A percentile compares a stretch with the other conserved stretches of the same genome.
phyloP scores from a whole-genome alignment of 2,888 invertebrate species.

The Meta bourneti region DNA sequence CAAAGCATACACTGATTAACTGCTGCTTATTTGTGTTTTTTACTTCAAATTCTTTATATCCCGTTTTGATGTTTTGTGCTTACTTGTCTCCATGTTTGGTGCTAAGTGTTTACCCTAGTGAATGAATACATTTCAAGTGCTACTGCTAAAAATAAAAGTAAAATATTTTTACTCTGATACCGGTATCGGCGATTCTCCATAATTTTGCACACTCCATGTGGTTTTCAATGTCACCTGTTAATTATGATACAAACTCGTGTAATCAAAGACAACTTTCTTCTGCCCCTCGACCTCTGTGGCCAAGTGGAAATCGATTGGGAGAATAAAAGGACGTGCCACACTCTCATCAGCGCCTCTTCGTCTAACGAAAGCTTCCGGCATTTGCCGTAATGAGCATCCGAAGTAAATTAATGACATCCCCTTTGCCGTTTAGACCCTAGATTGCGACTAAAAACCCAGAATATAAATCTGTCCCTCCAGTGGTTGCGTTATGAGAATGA shows the following conservation, averaged over 20 bases:
- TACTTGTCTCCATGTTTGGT: background rate
- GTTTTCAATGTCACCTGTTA: background rate
- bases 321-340: background rate
- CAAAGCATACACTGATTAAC: too few species aligned
- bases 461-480: background rate
- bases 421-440: too few species aligned
- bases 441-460: background rate
- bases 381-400: background rate
- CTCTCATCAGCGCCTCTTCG: conserved; percentile 18
- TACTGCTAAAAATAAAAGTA: background rate
- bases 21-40: too few species aligned
- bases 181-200: too few species aligned
- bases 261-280: background rate
- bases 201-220: too few species aligned
- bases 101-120: too few species aligned
- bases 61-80: too few species aligned
- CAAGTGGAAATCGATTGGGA: conserved; percentile 10
- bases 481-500: background rate
- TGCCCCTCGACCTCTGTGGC: background rate
- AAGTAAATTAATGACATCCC: conserved; percentile 1
- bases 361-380: conserved; percentile 23
- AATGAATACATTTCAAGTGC: background rate
- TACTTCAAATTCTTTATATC: too few species aligned
- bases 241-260: background rate
- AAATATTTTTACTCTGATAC: background rate